These are phyloP conservation scores for Chamaea fasciata DNA, from an alignment of 2,113 vertebrate genomes.

Conservation along the genomic window DNA sequence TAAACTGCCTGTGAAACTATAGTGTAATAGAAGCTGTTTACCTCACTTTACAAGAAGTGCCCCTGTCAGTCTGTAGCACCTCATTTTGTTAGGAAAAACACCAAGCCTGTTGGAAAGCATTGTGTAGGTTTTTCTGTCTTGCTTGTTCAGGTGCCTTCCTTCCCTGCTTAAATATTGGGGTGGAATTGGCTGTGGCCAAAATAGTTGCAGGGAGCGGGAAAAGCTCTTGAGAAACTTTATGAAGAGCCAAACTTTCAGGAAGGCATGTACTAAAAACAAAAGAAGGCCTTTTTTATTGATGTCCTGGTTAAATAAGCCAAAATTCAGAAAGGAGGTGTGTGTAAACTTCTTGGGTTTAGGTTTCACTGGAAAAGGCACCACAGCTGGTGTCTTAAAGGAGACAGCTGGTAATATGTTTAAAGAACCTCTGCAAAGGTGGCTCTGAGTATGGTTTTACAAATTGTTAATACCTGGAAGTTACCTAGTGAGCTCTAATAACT, in stretches of 20 bases:
- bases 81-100: slow-evolving; percentile 47
- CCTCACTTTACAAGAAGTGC: slow-evolving; percentile 2
- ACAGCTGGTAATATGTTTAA: background rate
- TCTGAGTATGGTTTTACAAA: background rate
- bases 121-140: slow-evolving; percentile 36
- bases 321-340: background rate
- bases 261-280: slow-evolving; percentile 27
- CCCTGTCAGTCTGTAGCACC: slow-evolving; percentile 37
- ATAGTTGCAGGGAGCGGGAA: background rate
- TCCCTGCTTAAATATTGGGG: background rate
- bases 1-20: slow-evolving; percentile 24
- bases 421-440: background rate
- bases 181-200: slow-evolving; percentile 14
- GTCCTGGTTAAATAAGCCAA: background rate
- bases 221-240: background rate
- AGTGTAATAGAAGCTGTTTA: slow-evolving; percentile 50
- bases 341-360: background rate
- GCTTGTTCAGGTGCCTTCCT: slow-evolving; percentile 54
- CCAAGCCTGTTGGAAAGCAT: slow-evolving; percentile 18
- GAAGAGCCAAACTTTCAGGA: background rate
- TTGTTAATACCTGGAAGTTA: background rate
- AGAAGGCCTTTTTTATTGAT: background rate
- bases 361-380: background rate
- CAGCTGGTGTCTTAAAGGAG: background rate
- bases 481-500: background rate